Base-by-base conservation (phyloP, 1,140 invertebrate species). In the Hycleus cichorii region DNA sequence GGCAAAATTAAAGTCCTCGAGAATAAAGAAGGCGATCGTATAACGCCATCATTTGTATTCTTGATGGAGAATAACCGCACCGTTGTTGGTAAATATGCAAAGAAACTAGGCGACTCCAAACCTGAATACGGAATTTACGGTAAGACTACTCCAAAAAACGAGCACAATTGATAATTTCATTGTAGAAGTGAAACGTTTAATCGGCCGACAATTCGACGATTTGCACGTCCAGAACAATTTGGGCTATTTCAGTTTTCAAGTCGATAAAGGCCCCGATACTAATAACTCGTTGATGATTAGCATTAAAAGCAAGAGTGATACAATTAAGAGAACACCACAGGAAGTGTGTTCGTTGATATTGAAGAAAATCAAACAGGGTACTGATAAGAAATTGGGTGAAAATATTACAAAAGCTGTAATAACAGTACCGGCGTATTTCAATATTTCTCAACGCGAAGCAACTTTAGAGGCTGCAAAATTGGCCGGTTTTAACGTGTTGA, bases 1-100 rank as follows among this genome's bases (percentile, higher is more conserved):
- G 43, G 43, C 8, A 46, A 32, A n/a, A 18, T 89, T 2, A 88
- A 91, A 73, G 90, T 92, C 66, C 89, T 92, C 64, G 86, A 86
- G 65, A 91, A 91, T 66, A 87, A 90, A 64, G 84, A 89, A 72
- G 89, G 89, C 2, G 90, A 90, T 70, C 70, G 87, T 57, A 90
- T 86, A 27, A 90, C 88, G 38, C 88, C 86, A 2, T 81, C 84
- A 47, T 74, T 74, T 77, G 66, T 79, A 12, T 77, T 78, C 2
- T 80, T 80, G 61, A 76, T 80, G 12, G 55, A 75, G 2, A 84
- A 85, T 51, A 85, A 83, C 10, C 75, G 85, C 3, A 74, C 82
- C 12, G 85, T 84, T 51, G 82, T 60, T 18, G 58, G 58, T 4
- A 11, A 40, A n/a, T 32, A 27, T 5, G 52, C 58, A n/a, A 60